Conservation (phyloP, 2,888 invertebrate genomes). For the Lypha dubia region DNA sequence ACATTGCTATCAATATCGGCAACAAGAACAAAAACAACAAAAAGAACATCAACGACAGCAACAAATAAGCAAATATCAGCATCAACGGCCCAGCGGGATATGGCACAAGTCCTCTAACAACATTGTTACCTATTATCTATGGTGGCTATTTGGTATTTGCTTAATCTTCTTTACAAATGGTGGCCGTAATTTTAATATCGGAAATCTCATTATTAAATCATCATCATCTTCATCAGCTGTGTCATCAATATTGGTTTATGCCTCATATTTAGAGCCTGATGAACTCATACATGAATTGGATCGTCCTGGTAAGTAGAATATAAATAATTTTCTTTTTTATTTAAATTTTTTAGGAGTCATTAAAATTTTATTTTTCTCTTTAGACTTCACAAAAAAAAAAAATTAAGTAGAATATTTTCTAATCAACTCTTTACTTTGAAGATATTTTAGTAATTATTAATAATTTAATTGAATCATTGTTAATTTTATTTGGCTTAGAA, state of each 20-base stretch:
- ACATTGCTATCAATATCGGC: conserved; percentile 46
- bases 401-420: too few species aligned
- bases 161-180: conserved; percentile 78
- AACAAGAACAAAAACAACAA: conserved; percentile 52
- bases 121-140: conserved; percentile 77
- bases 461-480: too few species aligned
- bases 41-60: conserved; percentile 53
- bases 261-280: conserved; percentile 82
- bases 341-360: background rate
- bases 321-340: background rate
- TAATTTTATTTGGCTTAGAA: too few species aligned
- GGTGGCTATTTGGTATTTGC: conserved; percentile 80
- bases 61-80: conserved; percentile 41
- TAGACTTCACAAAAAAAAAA: too few species aligned
- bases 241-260: conserved; percentile 74
- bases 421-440: too few species aligned
- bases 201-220: conserved; percentile 69
- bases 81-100: conserved; percentile 68
- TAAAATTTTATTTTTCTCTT: too few species aligned
- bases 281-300: conserved; percentile 83
- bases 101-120: conserved; percentile 64
- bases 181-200: conserved; percentile 73
- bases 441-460: too few species aligned
- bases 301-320: conserved; percentile 80
- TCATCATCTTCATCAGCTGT: conserved; percentile 74